Evolutionary conservation across 1,140 invertebrate genomes (phyloP).

Genomic region (Calliphora vicina): DNA sequence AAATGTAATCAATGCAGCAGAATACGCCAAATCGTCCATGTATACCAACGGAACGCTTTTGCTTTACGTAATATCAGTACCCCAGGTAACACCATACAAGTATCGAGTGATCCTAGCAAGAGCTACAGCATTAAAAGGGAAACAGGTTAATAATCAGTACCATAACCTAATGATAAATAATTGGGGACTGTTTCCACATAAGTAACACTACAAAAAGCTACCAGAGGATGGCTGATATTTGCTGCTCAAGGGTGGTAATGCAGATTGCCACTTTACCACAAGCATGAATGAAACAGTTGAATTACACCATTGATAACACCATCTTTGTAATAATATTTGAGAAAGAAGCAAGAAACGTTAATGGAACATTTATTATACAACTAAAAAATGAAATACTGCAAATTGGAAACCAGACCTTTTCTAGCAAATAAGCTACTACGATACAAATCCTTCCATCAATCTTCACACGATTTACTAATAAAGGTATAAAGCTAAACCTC

Average conservation of each 20-base stretch:
- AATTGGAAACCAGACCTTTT: background rate
- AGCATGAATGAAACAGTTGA: constrained; percentile 59
- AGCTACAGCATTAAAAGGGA: constrained; percentile 39
- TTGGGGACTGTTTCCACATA: too few species aligned
- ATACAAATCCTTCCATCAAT: background rate
- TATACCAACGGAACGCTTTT: background rate
- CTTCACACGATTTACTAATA: constrained; percentile 23
- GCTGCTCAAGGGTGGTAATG: too few species aligned
- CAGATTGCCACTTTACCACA: constrained; percentile 37
- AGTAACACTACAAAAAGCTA: too few species aligned
- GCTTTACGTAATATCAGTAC: background rate
- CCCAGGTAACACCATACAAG: background rate
- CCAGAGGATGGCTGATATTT: background rate
- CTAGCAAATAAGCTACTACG: background rate
- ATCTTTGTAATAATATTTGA: constrained; percentile 33
- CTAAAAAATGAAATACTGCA: background rate
- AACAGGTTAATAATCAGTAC: constrained; percentile 27
- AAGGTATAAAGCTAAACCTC: background rate
- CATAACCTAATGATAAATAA: too few species aligned
- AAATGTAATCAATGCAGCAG: background rate
- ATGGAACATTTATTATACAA: background rate
- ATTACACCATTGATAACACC: constrained; percentile 41
- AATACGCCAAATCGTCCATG: background rate
- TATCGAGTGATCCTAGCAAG: background rate
- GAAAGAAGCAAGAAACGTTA: background rate